A percentile compares a stretch with the other conserved stretches of the same genome.
Evolutionary conservation across 2,113 vertebrate genomes (phyloP).

Genomic region (Psilopsiagon aurifrons): DNA sequence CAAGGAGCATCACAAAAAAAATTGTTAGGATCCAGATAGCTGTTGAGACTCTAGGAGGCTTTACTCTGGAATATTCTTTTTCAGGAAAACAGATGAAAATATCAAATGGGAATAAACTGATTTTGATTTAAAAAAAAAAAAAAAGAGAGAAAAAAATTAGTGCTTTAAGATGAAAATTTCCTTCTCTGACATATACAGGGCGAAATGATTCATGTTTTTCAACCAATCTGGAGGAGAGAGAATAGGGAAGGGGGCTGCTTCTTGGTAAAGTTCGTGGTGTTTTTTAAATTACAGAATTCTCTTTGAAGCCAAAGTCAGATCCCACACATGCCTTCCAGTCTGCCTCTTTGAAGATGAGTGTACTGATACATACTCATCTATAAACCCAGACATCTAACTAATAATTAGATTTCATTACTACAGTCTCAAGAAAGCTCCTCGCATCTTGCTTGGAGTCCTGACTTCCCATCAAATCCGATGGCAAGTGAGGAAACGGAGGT

Average conservation of each 20-base stretch:
- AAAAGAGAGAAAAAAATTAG: neutral
- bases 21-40: too few relatives aligned
- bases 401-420: neutral
- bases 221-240: neutral
- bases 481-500: neutral
- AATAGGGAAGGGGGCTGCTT: neutral
- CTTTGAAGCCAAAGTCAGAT: neutral
- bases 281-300: neutral
- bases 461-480: neutral
- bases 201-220: conserved; percentile 11
- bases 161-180: neutral
- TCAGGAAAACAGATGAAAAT: neutral
- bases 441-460: neutral
- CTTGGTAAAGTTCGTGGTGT: neutral
- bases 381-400: neutral
- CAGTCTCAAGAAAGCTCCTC: neutral
- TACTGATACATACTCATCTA: neutral
- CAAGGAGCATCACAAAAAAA: neutral
- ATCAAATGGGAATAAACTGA: neutral
- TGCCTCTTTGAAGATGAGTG: neutral
- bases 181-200: neutral
- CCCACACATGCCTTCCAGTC: conserved; percentile 19
- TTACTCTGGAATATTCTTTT: neutral
- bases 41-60: neutral
- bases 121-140: neutral